phyloP scores from a whole-genome alignment of 2,113 vertebrate genomes.

The Serranochromis macrocephalus region DNA sequence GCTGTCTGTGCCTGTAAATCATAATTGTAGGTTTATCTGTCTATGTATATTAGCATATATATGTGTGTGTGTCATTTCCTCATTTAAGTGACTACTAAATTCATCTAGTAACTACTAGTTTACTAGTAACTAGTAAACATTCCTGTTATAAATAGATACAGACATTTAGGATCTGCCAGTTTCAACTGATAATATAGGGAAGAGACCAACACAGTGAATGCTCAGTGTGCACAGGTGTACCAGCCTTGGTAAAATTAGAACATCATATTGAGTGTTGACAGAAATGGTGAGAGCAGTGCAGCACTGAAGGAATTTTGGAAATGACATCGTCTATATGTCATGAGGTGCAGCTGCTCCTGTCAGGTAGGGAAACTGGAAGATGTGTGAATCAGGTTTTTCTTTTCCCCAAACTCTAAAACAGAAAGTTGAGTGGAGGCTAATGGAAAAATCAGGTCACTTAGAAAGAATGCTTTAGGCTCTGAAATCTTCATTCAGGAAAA shows the following conservation, averaged over 20 bases:
- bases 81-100: background rate
- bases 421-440: conserved; percentile 19
- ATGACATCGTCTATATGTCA: conserved; percentile 66
- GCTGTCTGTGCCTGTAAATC: background rate
- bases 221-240: background rate
- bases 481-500: conserved; percentile 6
- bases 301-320: conserved; percentile 57
- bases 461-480: conserved; percentile 29
- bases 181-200: background rate
- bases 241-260: conserved; percentile 70
- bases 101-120: background rate
- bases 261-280: conserved; percentile 73
- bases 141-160: background rate
- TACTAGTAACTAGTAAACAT: background rate
- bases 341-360: conserved; percentile 70
- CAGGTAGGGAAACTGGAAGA: conserved; percentile 39
- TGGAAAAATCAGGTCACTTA: conserved; percentile 49
- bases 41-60: background rate
- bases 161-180: background rate
- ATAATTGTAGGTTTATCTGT: background rate
- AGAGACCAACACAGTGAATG: background rate
- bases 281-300: conserved; percentile 69
- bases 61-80: background rate
- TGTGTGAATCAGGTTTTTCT: conserved; percentile 50
- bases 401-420: conserved; percentile 18